phyloP scores from a whole-genome alignment of 2,888 invertebrate genomes.

The Calameuta filiformis region DNA sequence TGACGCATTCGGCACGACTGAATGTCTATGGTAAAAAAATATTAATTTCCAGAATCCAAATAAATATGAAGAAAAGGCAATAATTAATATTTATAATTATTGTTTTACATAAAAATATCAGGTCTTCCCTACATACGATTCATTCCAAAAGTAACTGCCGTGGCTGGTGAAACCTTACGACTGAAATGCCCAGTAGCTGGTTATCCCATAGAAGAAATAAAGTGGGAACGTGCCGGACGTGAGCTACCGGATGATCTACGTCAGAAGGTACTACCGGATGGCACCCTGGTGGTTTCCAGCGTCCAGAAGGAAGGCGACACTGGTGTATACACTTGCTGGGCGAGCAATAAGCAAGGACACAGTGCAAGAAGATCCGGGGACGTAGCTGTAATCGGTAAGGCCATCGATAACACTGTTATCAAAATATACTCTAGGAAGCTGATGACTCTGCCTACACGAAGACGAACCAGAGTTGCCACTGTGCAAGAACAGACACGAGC shows the following conservation, averaged over 20 bases:
- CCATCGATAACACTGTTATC: slow-evolving; percentile 19
- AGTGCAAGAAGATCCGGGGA: slow-evolving; percentile 79
- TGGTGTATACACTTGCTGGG: slow-evolving; percentile 84
- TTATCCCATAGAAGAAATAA: slow-evolving; percentile 83
- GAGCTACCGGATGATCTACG: slow-evolving; percentile 83
- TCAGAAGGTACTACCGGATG: slow-evolving; percentile 79
- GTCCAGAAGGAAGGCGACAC: slow-evolving; percentile 82
- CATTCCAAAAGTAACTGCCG: slow-evolving; percentile 84
- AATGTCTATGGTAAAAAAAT: slow-evolving; percentile 79
- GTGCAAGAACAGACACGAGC: background rate
- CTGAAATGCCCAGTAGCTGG: slow-evolving; percentile 86
- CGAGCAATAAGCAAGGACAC: slow-evolving; percentile 81
- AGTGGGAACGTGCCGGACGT: slow-evolving; percentile 81
- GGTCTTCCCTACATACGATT: slow-evolving; percentile 83
- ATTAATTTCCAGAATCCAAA: slow-evolving; percentile 19
- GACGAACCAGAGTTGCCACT: background rate
- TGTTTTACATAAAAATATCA: slow-evolving; percentile 52
- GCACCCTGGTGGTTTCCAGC: slow-evolving; percentile 79
- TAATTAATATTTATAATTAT: slow-evolving; percentile 21
- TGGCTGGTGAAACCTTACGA: slow-evolving; percentile 79
- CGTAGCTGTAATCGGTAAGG: slow-evolving; percentile 82
- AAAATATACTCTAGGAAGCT: background rate
- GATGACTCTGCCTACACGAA: background rate
- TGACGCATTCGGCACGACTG: slow-evolving; percentile 78
- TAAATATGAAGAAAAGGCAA: slow-evolving; percentile 6